Percentiles rank a stretch among this genome's conserved stretches.
Evolutionary conservation across 2,797 vertebrate species (phyloP).

Genomic region (Schizopygopsis pylzovi): DNA sequence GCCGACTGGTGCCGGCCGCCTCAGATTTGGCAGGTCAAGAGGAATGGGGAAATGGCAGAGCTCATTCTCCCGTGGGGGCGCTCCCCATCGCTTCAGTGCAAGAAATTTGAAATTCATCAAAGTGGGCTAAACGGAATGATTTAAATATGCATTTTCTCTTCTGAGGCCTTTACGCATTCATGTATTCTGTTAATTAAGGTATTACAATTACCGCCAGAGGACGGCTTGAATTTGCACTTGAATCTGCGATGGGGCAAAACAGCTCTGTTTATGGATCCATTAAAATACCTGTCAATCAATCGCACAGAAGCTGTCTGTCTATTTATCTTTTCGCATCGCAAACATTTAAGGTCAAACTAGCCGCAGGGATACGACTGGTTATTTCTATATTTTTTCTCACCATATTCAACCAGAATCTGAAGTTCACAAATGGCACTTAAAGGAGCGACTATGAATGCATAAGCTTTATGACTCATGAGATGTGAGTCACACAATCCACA

Average conservation of each 20-base stretch:
- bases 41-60: constrained; percentile 59
- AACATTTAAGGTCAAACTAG: constrained; percentile 33
- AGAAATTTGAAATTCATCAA: constrained; percentile 53
- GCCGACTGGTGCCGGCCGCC: constrained; percentile 49
- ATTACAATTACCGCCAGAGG: constrained; percentile 36
- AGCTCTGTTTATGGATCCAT: constrained; percentile 30
- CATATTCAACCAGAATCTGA: constrained; percentile 45
- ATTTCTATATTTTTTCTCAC: neutral
- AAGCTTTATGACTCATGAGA: constrained; percentile 80
- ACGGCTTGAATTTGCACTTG: constrained; percentile 45
- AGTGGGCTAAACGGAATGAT: constrained; percentile 50
- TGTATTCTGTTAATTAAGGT: constrained; percentile 49
- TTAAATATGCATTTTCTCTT: constrained; percentile 53
- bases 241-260: constrained; percentile 32
- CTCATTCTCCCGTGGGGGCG: constrained; percentile 51
- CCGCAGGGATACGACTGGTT: constrained; percentile 34
- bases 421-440: constrained; percentile 59
- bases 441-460: constrained; percentile 73
- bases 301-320: constrained; percentile 23
- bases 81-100: constrained; percentile 12
- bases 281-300: constrained; percentile 44
- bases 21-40: constrained; percentile 63
- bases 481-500: constrained; percentile 80
- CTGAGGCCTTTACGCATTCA: constrained; percentile 36
- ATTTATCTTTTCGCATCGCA: constrained; percentile 33